Evolutionary conservation across 2,113 vertebrate genomes (phyloP), one percentile per base, ranked within the genome.

Genomic region (Octodon degus): DNA sequence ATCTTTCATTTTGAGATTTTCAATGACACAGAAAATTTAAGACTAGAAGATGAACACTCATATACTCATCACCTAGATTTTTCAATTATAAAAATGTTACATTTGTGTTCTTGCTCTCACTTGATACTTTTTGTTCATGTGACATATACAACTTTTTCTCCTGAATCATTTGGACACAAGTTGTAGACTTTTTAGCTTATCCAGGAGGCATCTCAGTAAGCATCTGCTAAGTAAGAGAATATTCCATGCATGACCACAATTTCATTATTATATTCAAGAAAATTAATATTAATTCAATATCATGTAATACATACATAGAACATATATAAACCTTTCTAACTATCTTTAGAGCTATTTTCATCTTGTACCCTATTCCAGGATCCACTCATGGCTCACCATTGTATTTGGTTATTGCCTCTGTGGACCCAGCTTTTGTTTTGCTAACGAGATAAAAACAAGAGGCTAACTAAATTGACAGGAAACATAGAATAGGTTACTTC

Each of bases 231-330:
- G n/a, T 96, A 87, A 0, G 82, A 22, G 63, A 93, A 91, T 68
- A 86, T 17, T 87, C 53, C 55, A 62, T 79, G 89, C 58, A 93
- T 63, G 90, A 68, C 47, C 40, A 82, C 7, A 70, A 60, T 60
- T 76, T 4, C 34, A 94, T 53, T 93, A 72, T 76, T 24, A 43
- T 63, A 67, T 10, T 40, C 86, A 84, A 68, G 65, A 88, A 92
- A 96, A 95, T 14, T 53, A 58, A 17, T 79, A 81, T 63, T 72
- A 91, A 95, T 67, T 96, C 24, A 83, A 43, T 40, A 72, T 60
- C 11, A 77, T n/a, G 7, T 22, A 43, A 77, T 32, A 58, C 19
- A 50, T 47, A 2, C 24, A 43, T 0, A 47, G 81, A n/a, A 11
- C 7, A 79, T 68, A 80, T 47, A 16, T 79, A 40, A 68, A 22